Percentiles rank a stretch among this genome's conserved stretches.
Evolutionary conservation across 2,113 vertebrate species (phyloP).

Genomic region (Ibidorhyncha struthersii): DNA sequence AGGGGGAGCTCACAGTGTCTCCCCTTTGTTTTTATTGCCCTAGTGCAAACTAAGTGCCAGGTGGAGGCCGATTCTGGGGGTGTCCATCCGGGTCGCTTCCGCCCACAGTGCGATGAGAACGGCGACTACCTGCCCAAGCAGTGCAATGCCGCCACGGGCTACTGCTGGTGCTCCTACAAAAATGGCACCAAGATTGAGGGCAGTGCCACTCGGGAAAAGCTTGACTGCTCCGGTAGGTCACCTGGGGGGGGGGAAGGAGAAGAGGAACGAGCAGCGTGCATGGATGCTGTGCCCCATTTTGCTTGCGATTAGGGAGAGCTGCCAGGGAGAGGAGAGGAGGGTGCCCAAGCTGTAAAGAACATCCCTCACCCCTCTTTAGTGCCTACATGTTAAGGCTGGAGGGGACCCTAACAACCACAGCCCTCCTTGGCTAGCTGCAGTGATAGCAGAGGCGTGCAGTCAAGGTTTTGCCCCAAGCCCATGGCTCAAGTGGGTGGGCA

Average conservation of each 20-base stretch:
- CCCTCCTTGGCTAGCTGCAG: rapidly evolving
- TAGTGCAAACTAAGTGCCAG: slow-evolving; percentile 84
- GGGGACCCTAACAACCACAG: not conserved
- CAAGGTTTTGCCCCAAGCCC: not conserved
- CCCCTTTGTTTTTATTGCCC: slow-evolving; percentile 66
- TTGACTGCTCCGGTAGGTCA: slow-evolving; percentile 76
- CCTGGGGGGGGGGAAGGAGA: not conserved
- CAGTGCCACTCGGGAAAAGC: slow-evolving; percentile 67
- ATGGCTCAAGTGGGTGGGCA: not conserved
- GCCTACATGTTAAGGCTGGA: not conserved
- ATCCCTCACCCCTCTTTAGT: not conserved
- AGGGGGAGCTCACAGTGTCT: not conserved
- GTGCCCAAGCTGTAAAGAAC: not conserved
- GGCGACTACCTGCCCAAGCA: slow-evolving; percentile 87
- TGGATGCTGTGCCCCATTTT: no score
- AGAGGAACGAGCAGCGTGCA: not conserved
- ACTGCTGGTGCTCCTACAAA: slow-evolving; percentile 92
- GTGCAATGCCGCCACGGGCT: slow-evolving; percentile 80
- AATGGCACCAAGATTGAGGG: slow-evolving; percentile 77
- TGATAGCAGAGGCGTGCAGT: not conserved
- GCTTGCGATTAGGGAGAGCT: not conserved
- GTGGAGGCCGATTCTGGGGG: slow-evolving; percentile 57
- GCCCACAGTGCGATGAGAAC: slow-evolving; percentile 83
- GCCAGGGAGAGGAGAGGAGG: not conserved
- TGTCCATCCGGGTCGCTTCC: slow-evolving; percentile 72